Percentiles rank a stretch among this genome's conserved stretches.
Evolutionary conservation across 2,888 invertebrate species (phyloP).

Genomic region (Nomada ruficornis): DNA sequence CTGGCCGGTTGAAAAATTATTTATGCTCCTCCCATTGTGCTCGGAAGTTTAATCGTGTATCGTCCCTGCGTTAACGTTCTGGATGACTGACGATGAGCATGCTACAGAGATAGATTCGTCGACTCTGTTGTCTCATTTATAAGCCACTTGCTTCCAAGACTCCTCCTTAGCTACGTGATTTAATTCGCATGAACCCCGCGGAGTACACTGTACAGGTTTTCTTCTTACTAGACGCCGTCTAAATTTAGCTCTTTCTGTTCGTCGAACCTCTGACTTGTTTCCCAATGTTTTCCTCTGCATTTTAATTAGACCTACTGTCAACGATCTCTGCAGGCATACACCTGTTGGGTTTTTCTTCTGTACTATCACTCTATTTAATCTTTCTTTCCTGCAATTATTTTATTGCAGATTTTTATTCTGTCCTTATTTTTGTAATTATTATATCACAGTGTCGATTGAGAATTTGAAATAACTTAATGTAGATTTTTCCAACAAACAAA

Average conservation of each 20-base stretch:
- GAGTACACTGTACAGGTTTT: not conserved
- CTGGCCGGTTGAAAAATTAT: not conserved
- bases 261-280: not conserved
- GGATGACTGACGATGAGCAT: too few species aligned
- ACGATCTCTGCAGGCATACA: too few species aligned
- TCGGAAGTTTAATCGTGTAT: constrained; percentile 1
- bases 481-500: too few species aligned
- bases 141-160: constrained; percentile 3
- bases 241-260: not conserved
- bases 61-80: not conserved
- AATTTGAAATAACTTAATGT: too few species aligned
- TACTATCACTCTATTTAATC: not conserved
- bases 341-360: not conserved
- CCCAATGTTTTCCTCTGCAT: not conserved
- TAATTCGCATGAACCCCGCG: constrained; percentile 2
- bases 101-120: constrained; percentile 6
- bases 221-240: constrained; percentile 1
- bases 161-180: not conserved
- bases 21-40: constrained; percentile 11
- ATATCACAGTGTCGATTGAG: too few species aligned
- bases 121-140: constrained; percentile 16
- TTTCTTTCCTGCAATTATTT: not conserved
- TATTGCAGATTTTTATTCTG: too few species aligned
- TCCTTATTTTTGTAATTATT: too few species aligned
- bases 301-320: not conserved